Evolutionary conservation across 2,888 invertebrate genomes (phyloP).

Genomic region (Caenorhabditis plicata): DNA sequence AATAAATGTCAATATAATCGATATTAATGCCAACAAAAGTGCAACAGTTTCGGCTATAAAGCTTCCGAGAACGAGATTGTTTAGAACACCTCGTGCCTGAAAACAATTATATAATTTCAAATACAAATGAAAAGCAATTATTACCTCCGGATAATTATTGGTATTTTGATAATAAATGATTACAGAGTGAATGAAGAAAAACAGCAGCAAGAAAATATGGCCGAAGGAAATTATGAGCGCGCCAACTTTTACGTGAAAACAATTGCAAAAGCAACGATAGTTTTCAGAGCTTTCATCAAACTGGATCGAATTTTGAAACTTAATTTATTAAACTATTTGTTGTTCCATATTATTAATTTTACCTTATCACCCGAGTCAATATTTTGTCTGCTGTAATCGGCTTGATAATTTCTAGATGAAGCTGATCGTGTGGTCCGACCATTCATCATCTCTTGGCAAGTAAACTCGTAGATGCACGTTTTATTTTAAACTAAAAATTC

Average conservation of each 20-base stretch:
- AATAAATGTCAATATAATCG: slow-evolving; percentile 52
- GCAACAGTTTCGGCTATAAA: slow-evolving; percentile 49
- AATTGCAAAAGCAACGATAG: slow-evolving; percentile 63
- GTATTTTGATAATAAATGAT: slow-evolving; percentile 62
- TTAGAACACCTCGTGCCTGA: slow-evolving; percentile 46
- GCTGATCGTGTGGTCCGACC: no score
- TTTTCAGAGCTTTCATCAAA: slow-evolving; percentile 62
- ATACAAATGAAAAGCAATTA: not conserved
- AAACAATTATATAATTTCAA: slow-evolving; percentile 5
- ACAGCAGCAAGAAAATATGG: slow-evolving; percentile 54
- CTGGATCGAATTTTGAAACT: no score
- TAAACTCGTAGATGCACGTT: no score
- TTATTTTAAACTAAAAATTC: no score
- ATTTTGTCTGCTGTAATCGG: no score
- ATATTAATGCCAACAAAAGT: slow-evolving; percentile 45
- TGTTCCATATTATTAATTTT: no score
- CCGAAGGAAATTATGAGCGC: slow-evolving; percentile 55
- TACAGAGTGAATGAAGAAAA: slow-evolving; percentile 61
- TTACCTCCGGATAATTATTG: slow-evolving; percentile 36
- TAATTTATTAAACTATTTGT: no score
- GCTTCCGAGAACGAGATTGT: slow-evolving; percentile 47
- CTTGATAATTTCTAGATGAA: no score
- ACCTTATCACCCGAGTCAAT: no score
- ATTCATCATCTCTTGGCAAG: no score
- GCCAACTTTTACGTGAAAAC: slow-evolving; percentile 64